Evolutionary conservation across 2,113 vertebrate genomes (phyloP).

Genomic region (Uropsilus gracilis): DNA sequence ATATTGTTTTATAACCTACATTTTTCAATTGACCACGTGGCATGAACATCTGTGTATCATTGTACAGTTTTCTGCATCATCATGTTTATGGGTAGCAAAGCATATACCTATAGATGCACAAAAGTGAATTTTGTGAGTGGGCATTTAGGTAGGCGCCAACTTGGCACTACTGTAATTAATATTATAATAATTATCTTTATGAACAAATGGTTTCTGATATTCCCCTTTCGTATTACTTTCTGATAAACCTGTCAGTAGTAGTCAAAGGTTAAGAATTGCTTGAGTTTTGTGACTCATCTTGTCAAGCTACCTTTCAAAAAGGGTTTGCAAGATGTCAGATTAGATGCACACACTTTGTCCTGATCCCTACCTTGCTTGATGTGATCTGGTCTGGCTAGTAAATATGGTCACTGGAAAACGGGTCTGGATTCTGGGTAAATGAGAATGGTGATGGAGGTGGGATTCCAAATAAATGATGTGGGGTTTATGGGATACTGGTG

Average conservation of each 20-base stretch:
- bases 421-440: not conserved
- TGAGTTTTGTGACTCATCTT: not conserved
- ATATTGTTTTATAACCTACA: not conserved
- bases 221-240: not conserved
- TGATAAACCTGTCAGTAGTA: not conserved
- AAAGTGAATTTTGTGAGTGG: not conserved
- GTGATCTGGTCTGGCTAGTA: not conserved
- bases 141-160: not conserved
- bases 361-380: not conserved
- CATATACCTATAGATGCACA: not conserved
- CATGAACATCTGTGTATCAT: not conserved
- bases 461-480: not conserved
- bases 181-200: not conserved
- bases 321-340: not conserved
- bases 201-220: not conserved
- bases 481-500: not conserved
- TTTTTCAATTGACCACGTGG: not conserved
- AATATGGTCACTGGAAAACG: not conserved
- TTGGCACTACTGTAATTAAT: not conserved
- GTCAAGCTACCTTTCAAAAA: not conserved
- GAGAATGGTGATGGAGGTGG: not conserved
- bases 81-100: not conserved
- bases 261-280: not conserved
- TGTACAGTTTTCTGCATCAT: not conserved
- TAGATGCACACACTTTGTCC: not conserved